Base-by-base conservation (phyloP, 1,140 invertebrate species). In the Aporrectodea caliginosa region DNA sequence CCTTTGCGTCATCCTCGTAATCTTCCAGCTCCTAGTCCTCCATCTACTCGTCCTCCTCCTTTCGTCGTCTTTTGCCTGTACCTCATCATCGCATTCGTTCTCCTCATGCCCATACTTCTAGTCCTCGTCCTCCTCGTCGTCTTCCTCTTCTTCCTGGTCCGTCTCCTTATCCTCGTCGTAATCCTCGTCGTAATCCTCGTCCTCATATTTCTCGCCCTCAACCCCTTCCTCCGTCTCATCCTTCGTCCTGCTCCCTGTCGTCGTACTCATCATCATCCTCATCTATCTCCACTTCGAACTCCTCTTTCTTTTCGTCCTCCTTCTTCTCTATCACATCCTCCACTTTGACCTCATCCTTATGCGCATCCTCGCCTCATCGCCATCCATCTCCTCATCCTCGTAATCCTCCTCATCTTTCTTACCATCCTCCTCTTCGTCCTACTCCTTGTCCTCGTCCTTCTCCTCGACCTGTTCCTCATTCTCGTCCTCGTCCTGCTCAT, bases 41-140 rank as follows among this genome's bases (percentile, higher is more conserved):
- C 68, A 16, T n/a, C 16, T 69, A 16, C 68, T 69, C 68, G 68
- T 69, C 68, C 68, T 69, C 68, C 16, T 69, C 68, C 68, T 69
- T n/a, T 69, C 68, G 16, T 69, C 68, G 68, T 69, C 68, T n/a
- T 69, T n/a, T 16, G 16, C 68, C 68, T 69, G 16, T 16, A 16
- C 68, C 68, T 69, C 68, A n/a, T 69, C 68, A 16, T 69, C 68
- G 68, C n/a, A 16, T n/a, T 69, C 68, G 68, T 69, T n/a, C 68
- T 69, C 68, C 16, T 69, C 68, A 16, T 69, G 16, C 16, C n/a
- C 68, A 16, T 69, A 16, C 16, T 69, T n/a, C 68, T 69, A 16
- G 68, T 69, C 68, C 68, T 69, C 68, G 68, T 69, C 68, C n/a
- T n/a, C 68, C n/a, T n/a, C n/a, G n/a, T n/a, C n/a, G n/a, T n/a